These are phyloP conservation scores for Rynchops niger DNA, from an alignment of 2,113 vertebrate genomes.

Conservation along the genomic window DNA sequence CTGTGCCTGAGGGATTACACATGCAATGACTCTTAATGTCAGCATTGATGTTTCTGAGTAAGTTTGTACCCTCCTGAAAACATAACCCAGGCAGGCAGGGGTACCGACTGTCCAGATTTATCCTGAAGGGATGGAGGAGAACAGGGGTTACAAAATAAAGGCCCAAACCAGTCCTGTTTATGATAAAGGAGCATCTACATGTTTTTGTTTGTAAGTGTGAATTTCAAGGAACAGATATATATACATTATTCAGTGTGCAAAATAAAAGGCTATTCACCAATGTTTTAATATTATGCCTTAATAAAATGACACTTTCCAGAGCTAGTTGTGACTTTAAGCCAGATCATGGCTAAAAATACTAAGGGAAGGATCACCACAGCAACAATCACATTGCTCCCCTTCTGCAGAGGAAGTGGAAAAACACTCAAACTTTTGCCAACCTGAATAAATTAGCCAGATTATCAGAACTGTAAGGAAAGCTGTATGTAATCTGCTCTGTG, in stretches of 20 bases:
- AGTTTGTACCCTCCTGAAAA: neutral
- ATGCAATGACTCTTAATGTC: neutral
- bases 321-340: slow-evolving; percentile 17
- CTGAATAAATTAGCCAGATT: slow-evolving; percentile 21
- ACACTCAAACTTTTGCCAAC: slow-evolving; percentile 19
- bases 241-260: neutral
- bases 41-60: neutral
- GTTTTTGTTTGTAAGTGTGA: neutral
- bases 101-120: neutral
- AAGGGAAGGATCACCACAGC: slow-evolving; percentile 34
- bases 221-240: neutral
- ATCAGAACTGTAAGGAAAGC: slow-evolving; percentile 2
- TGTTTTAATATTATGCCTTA: slow-evolving; percentile 2
- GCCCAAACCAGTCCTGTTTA: neutral
- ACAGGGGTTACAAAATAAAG: neutral
- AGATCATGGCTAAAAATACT: slow-evolving; percentile 24
- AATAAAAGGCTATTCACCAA: neutral
- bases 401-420: slow-evolving; percentile 13
- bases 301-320: neutral
- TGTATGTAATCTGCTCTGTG: neutral
- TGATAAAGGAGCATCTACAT: neutral
- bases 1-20: neutral
- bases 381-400: neutral
- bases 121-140: neutral
- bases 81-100: neutral